phyloP scores from a whole-genome alignment of 1,140 invertebrate species.

The Microvelia longipes region DNA sequence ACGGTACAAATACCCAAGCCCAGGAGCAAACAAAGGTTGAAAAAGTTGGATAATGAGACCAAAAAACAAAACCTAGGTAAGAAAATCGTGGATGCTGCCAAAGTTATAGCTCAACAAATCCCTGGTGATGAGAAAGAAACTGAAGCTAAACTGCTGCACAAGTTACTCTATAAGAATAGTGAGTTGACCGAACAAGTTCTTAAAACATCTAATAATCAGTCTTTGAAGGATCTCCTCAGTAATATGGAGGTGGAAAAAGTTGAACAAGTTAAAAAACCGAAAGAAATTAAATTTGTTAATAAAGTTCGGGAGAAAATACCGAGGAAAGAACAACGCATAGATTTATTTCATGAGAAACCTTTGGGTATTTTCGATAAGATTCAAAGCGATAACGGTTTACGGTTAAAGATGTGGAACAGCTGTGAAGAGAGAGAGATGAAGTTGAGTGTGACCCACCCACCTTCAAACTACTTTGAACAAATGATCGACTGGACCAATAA shows the following conservation, averaged over 20 bases:
- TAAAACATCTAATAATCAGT: slow-evolving; percentile 2
- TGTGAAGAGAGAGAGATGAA: slow-evolving; percentile 48
- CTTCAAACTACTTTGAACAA: slow-evolving; percentile 80
- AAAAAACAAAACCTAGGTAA: slow-evolving; percentile 15
- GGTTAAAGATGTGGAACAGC: slow-evolving; percentile 48
- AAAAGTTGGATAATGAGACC: neutral
- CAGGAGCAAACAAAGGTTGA: neutral
- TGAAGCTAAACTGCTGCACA: slow-evolving; percentile 52
- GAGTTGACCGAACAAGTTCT: slow-evolving; percentile 5
- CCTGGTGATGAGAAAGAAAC: slow-evolving; percentile 49
- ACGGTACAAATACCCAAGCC: neutral
- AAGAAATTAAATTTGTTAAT: neutral
- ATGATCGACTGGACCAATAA: slow-evolving; percentile 87
- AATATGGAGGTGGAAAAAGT: neutral
- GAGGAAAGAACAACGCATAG: slow-evolving; percentile 4
- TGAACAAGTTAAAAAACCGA: neutral
- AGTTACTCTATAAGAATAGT: slow-evolving; percentile 13
- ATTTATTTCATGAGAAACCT: slow-evolving; percentile 16
- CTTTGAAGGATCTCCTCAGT: neutral
- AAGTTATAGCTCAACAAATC: slow-evolving; percentile 45
- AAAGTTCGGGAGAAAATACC: no score
- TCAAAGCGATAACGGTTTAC: slow-evolving; percentile 28
- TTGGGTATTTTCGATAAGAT: slow-evolving; percentile 17
- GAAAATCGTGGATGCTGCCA: slow-evolving; percentile 41
- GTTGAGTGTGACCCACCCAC: slow-evolving; percentile 46